A percentile compares a stretch with the other conserved stretches of the same genome.
Conservation (phyloP, 2,888 invertebrate genomes). For the Pristionchus japonicus region DNA sequence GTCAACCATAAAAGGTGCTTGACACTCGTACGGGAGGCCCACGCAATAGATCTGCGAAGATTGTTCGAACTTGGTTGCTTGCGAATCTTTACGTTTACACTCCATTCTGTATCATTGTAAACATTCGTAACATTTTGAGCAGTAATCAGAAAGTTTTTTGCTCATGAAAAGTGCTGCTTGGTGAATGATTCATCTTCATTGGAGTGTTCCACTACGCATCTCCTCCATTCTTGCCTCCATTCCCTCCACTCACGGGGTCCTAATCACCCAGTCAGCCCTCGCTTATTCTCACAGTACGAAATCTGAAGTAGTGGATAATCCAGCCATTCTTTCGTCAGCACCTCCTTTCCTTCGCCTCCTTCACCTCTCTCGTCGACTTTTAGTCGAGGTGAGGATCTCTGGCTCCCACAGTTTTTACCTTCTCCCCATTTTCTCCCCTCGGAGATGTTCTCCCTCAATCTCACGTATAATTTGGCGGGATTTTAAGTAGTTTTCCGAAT, state of each 20-base stretch:
- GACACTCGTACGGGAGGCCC: neutral
- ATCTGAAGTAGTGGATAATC: neutral
- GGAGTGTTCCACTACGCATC: neutral
- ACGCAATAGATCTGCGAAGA: neutral
- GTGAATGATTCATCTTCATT: no score
- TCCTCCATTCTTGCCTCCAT: no score
- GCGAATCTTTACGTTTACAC: no score
- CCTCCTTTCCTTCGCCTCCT: no score
- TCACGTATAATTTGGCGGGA: neutral
- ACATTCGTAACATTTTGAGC: no score
- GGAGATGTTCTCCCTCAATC: neutral
- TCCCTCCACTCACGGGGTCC: neutral
- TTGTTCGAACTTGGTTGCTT: neutral
- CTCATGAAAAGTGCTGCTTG: no score
- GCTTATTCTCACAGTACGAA: neutral
- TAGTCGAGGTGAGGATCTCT: neutral
- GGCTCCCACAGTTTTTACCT: neutral
- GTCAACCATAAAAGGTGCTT: slow-evolving; percentile 32
- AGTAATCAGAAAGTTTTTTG: no score
- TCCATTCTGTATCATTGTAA: no score
- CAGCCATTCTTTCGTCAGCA: slow-evolving; percentile 27
- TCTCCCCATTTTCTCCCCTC: neutral
- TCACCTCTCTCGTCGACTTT: neutral
- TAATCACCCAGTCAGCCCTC: neutral
- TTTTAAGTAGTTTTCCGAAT: neutral